A percentile compares a stretch with the other conserved stretches of the same genome.
phyloP scores from a whole-genome alignment of 2,888 invertebrate species.

The Odontomyia ornata region DNA sequence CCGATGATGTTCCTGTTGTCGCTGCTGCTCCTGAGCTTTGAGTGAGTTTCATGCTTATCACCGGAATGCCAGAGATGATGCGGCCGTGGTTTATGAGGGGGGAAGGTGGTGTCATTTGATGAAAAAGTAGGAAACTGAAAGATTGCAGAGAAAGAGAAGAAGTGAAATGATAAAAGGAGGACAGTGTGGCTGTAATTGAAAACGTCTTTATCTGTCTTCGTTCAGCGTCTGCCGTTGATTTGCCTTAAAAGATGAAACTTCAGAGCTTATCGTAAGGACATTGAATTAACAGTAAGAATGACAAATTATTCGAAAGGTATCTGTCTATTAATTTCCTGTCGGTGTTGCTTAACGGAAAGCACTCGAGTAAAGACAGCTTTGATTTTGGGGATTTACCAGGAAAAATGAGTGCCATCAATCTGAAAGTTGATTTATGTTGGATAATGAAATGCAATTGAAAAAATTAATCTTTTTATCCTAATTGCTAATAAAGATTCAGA shows the following conservation, averaged over 20 bases:
- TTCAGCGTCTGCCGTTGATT: neutral
- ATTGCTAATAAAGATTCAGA: too few species aligned
- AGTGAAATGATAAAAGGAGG: neutral
- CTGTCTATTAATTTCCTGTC: neutral
- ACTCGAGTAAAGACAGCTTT: neutral
- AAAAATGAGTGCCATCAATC: neutral
- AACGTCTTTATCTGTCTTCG: constrained; percentile 17
- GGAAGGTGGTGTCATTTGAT: too few species aligned
- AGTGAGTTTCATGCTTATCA: neutral
- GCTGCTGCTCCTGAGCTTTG: neutral
- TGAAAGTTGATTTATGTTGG: neutral
- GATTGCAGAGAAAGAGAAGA: neutral
- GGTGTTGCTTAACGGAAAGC: neutral
- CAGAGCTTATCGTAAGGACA: constrained; percentile 8
- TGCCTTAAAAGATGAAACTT: constrained; percentile 9
- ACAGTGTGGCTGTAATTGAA: constrained; percentile 25
- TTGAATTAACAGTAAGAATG: constrained; percentile 26
- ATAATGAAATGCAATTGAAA: too few species aligned
- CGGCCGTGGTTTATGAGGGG: too few species aligned
- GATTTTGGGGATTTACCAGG: neutral
- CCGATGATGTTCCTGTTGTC: neutral
- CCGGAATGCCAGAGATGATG: too few species aligned
- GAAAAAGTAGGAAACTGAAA: too few species aligned
- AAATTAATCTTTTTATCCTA: too few species aligned
- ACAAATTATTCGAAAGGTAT: constrained; percentile 25